A percentile compares a stretch with the other conserved stretches of the same genome.
These are phyloP conservation scores for Opisthograptis luteolata DNA, from an alignment of 2,888 invertebrate genomes.

Conservation along the genomic window DNA sequence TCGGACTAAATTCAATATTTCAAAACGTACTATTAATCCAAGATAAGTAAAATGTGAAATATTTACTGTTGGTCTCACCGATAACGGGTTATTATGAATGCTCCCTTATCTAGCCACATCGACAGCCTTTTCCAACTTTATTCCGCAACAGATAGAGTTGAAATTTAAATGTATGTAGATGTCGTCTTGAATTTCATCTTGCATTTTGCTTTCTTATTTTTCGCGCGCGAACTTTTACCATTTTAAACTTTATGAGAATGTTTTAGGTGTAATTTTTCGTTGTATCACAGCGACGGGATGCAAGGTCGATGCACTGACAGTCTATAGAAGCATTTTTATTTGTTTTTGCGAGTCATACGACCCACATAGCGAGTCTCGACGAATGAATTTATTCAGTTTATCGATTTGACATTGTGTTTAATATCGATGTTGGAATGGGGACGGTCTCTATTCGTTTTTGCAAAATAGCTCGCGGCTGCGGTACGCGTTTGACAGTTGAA, in stretches of 20 bases:
- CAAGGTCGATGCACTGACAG: conserved; percentile 80
- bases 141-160: conserved; percentile 42
- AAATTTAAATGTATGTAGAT: conserved; percentile 47
- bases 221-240: conserved; percentile 50
- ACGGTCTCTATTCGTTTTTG: conserved; percentile 17
- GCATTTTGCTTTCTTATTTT: conserved; percentile 81
- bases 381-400: conserved; percentile 82
- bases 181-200: conserved; percentile 81
- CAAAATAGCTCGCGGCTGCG: neutral
- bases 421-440: conserved; percentile 58
- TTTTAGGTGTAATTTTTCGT: conserved; percentile 49
- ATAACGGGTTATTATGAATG: conserved; percentile 76
- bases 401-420: conserved; percentile 79
- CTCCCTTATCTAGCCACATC: conserved; percentile 65
- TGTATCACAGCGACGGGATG: conserved; percentile 55
- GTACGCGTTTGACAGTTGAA: neutral
- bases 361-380: conserved; percentile 73
- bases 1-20: conserved; percentile 73
- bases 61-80: conserved; percentile 74
- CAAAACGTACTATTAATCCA: conserved; percentile 71
- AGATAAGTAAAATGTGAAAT: conserved; percentile 75
- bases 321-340: conserved; percentile 81
- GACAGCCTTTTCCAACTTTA: conserved; percentile 47
- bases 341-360: conserved; percentile 81
- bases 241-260: conserved; percentile 53